phyloP scores from a whole-genome alignment of 2,113 vertebrate genomes.

The Pseudorasbora parva region DNA sequence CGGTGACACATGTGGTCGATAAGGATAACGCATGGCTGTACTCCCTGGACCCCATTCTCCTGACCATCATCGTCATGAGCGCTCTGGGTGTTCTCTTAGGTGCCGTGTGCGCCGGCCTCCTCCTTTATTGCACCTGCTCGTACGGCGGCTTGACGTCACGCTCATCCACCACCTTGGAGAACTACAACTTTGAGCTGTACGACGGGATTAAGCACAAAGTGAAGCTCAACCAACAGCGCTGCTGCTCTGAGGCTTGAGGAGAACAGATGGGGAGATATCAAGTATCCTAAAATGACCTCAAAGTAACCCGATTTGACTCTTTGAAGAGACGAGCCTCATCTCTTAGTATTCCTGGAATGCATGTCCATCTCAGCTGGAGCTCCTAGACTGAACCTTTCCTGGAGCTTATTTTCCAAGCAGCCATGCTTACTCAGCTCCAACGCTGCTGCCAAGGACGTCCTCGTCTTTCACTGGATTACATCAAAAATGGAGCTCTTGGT shows the following conservation, averaged over 20 bases:
- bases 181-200: constrained; percentile 99
- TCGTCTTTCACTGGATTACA: constrained; percentile 36
- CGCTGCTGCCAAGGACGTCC: constrained; percentile 10
- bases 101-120: constrained; percentile 91
- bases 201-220: constrained; percentile 99
- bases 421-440: constrained; percentile 25
- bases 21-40: constrained; percentile 95
- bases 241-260: constrained; percentile 93
- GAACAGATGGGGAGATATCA: not conserved
- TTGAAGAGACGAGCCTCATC: constrained; percentile 43
- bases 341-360: constrained; percentile 51
- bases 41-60: constrained; percentile 95
- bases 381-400: constrained; percentile 1
- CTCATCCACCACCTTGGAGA: constrained; percentile 96
- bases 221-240: constrained; percentile 98
- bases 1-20: constrained; percentile 77
- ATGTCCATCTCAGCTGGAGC: constrained; percentile 49
- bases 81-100: constrained; percentile 93
- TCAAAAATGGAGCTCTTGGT: constrained; percentile 47
- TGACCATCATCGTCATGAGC: constrained; percentile 99
- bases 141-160: constrained; percentile 91
- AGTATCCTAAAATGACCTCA: constrained; percentile 16
- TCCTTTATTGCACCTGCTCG: constrained; percentile 97
- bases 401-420: constrained; percentile 11
- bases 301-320: constrained; percentile 1